A percentile compares a stretch with the other conserved stretches of the same genome.
Conservation (phyloP, 2,797 vertebrate genomes). For the Decapterus maruadsi region DNA sequence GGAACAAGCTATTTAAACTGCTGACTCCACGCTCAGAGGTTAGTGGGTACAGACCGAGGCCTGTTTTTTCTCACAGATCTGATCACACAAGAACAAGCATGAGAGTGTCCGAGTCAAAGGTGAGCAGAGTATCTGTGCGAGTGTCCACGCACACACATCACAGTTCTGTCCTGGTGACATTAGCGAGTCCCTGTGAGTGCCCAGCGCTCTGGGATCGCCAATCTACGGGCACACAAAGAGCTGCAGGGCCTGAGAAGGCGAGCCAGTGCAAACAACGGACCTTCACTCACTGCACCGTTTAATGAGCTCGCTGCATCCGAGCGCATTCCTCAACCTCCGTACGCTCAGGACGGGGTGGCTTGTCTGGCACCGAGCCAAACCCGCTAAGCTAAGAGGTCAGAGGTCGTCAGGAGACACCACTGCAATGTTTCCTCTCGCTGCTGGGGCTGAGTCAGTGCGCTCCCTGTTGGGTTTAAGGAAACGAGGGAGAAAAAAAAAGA, state of each 20-base stretch:
- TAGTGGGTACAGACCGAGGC: constrained; percentile 46
- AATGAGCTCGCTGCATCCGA: constrained; percentile 72
- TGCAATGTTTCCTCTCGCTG: constrained; percentile 54
- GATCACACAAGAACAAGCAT: constrained; percentile 30
- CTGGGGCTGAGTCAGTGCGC: constrained; percentile 29
- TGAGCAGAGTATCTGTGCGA: constrained; percentile 9
- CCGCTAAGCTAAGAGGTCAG: constrained; percentile 64
- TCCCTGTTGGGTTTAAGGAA: constrained; percentile 27
- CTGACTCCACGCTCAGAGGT: constrained; percentile 63
- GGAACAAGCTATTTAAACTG: constrained; percentile 67
- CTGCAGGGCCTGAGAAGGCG: constrained; percentile 61
- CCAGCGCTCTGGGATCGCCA: constrained; percentile 11
- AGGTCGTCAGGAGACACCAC: constrained; percentile 64
- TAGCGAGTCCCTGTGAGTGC: constrained; percentile 12
- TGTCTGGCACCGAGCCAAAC: constrained; percentile 67
- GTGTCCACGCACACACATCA: not conserved
- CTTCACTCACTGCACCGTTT: constrained; percentile 72
- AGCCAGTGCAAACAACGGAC: constrained; percentile 72
- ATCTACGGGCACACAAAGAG: constrained; percentile 50
- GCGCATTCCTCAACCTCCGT: constrained; percentile 72
- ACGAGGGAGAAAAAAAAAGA: not conserved
- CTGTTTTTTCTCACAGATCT: constrained; percentile 50
- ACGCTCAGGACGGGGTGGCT: constrained; percentile 55
- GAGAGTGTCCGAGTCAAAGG: constrained; percentile 31
- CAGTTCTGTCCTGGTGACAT: constrained; percentile 31